These are phyloP conservation scores for Gymnobelideus leadbeateri DNA, from an alignment of 2,113 vertebrate species.

Conservation along the genomic window DNA sequence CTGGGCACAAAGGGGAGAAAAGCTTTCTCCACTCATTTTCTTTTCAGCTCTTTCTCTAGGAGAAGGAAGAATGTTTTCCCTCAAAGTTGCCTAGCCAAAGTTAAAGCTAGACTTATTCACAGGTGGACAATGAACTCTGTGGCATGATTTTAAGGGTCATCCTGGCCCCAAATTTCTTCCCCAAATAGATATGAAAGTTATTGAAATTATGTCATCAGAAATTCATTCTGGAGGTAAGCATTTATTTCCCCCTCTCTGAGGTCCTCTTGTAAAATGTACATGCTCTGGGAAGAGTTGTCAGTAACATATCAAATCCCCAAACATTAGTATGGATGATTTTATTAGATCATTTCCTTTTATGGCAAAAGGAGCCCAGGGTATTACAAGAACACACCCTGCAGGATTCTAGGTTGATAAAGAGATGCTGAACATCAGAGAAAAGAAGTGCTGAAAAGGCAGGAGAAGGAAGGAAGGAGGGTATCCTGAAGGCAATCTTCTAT, in stretches of 20 bases:
- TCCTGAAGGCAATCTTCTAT: neutral
- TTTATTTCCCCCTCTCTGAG: neutral
- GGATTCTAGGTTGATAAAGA: neutral
- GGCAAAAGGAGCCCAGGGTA: neutral
- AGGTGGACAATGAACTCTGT: neutral
- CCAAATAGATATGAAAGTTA: too few species aligned
- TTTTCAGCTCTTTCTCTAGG: neutral
- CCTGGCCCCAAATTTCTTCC: conserved; percentile 5
- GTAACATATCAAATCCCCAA: neutral
- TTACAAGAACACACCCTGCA: neutral
- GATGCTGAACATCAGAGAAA: neutral
- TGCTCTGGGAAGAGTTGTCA: neutral
- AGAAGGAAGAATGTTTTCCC: neutral
- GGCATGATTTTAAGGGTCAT: neutral
- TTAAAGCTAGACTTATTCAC: neutral
- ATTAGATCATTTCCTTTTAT: neutral
- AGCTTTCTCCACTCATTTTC: neutral
- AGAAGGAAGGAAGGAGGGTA: neutral
- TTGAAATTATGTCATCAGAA: neutral
- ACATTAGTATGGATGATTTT: conserved; percentile 2
- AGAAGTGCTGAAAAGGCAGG: neutral
- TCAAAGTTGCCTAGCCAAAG: conserved; percentile 11
- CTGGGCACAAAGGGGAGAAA: neutral
- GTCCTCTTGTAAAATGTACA: neutral
- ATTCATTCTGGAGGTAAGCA: neutral